These are phyloP conservation scores for Camponotus pennsylvanicus DNA, from an alignment of 1,140 invertebrate species.

Conservation along the genomic window DNA sequence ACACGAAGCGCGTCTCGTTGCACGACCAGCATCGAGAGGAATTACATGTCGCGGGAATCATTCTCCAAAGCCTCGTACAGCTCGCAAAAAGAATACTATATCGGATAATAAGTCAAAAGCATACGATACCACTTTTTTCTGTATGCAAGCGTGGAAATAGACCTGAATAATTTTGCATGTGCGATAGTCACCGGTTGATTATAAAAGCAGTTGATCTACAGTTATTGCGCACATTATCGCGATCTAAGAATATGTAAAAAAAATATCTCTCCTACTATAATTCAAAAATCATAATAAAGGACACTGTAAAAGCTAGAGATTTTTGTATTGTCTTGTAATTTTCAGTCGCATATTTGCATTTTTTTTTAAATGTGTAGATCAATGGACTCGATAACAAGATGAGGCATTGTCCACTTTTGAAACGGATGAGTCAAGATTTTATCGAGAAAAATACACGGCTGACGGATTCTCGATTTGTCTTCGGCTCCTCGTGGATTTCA, in stretches of 20 bases:
- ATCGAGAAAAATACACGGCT: constrained; percentile 3
- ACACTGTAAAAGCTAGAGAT: background rate
- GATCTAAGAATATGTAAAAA: background rate
- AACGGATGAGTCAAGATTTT: background rate
- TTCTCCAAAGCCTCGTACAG: background rate
- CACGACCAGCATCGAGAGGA: background rate
- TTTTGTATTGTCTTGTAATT: background rate
- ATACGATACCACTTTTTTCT: background rate
- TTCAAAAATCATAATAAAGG: background rate
- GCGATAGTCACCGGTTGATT: background rate
- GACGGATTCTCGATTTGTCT: background rate
- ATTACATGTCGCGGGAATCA: background rate
- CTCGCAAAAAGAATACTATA: background rate
- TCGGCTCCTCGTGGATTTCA: too few relatives aligned
- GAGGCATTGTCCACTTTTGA: background rate
- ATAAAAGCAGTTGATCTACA: background rate
- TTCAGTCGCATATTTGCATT: too few relatives aligned
- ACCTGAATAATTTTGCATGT: background rate
- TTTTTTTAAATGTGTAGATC: too few relatives aligned
- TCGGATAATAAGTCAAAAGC: background rate
- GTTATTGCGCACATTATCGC: background rate
- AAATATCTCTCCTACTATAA: background rate
- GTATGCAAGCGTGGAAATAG: too few relatives aligned
- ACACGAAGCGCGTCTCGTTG: background rate
- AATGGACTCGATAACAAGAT: background rate